A percentile compares a stretch with the other conserved stretches of the same genome.
Conservation (phyloP, 1,140 invertebrate species). For the Batillaria attramentaria region DNA sequence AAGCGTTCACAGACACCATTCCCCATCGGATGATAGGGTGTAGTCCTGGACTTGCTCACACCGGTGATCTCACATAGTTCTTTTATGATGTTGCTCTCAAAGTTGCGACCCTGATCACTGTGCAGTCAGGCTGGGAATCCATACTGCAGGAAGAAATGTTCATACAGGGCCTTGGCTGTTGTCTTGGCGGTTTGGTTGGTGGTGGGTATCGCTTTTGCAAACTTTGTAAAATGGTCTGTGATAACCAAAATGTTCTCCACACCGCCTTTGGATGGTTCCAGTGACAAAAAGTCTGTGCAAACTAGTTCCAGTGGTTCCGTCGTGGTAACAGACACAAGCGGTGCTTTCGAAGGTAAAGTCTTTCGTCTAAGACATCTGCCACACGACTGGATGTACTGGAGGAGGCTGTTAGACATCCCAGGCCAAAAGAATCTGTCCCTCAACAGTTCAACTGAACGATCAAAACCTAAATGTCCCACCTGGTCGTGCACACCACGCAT, state of each 20-base stretch:
- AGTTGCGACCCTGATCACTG: slow-evolving; percentile 33
- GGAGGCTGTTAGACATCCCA: slow-evolving; percentile 28
- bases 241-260: no score
- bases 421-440: slow-evolving; percentile 40
- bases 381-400: slow-evolving; percentile 31
- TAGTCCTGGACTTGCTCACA: background rate
- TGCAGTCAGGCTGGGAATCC: slow-evolving; percentile 33
- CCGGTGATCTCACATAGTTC: background rate
- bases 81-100: slow-evolving; percentile 37
- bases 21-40: background rate
- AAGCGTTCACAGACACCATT: no score
- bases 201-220: no score
- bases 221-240: no score
- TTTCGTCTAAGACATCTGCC: slow-evolving; percentile 39
- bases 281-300: no score
- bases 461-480: slow-evolving; percentile 38
- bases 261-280: no score
- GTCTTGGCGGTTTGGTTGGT: background rate
- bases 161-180: background rate
- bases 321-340: no score
- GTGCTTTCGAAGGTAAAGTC: background rate
- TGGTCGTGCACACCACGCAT: slow-evolving; percentile 24
- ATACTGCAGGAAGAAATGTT: background rate
- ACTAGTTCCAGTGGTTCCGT: no score
- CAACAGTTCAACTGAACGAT: slow-evolving; percentile 35